phyloP scores from a whole-genome alignment of 2,888 invertebrate genomes.

The Pachymerium ferrugineum region DNA sequence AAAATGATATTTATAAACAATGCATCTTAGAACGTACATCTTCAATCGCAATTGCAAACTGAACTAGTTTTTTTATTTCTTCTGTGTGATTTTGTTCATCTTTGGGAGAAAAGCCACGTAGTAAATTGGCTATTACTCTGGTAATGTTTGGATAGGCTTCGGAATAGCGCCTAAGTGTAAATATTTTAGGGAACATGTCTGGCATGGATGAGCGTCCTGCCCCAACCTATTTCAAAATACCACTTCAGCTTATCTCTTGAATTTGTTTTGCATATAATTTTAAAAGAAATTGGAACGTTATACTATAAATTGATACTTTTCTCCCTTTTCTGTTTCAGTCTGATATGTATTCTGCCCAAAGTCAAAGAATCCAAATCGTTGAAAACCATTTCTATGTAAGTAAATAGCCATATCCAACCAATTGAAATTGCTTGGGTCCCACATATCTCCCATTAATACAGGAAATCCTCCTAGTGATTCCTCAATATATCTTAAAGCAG shows the following conservation, averaged over 20 bases:
- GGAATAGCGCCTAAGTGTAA: not conserved
- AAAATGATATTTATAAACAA: too few species aligned
- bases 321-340: not conserved
- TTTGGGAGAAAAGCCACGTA: not conserved
- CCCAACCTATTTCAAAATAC: not conserved
- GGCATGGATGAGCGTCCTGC: not conserved
- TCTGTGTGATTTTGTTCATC: not conserved
- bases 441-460: not conserved
- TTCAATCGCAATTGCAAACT: not conserved
- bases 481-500: not conserved
- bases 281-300: not conserved
- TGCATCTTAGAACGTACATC: not conserved
- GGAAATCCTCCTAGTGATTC: constrained; percentile 4
- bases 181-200: not conserved
- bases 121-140: not conserved
- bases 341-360: not conserved
- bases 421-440: not conserved
- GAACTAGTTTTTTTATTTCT: not conserved
- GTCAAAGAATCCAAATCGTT: not conserved
- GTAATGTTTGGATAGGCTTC: constrained; percentile 3
- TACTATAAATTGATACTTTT: not conserved
- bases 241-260: not conserved
- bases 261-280: not conserved
- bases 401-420: not conserved
- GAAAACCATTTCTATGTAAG: constrained; percentile 1